phyloP scores from a whole-genome alignment of 35 echinoderm and acorn worm genomes.

The Hemicentrotus pulcherrimus region DNA sequence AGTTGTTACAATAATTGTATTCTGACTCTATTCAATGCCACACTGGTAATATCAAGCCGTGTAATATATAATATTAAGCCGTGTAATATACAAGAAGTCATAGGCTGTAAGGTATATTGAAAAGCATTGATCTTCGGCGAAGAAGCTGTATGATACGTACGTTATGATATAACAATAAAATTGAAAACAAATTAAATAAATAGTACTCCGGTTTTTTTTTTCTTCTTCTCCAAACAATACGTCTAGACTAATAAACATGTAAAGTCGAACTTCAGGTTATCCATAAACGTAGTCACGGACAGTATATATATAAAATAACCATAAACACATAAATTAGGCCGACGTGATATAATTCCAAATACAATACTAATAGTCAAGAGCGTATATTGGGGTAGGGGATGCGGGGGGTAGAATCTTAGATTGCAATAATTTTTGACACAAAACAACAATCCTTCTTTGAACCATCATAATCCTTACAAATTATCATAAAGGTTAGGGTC shows the following conservation, averaged over 20 bases:
- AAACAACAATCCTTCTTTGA: neutral
- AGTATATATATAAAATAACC: neutral
- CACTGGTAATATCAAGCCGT: too few species aligned
- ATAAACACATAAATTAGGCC: neutral
- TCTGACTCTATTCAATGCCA: too few species aligned
- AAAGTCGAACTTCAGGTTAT: neutral
- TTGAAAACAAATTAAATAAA: too few species aligned
- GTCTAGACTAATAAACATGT: neutral
- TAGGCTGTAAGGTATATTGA: too few species aligned
- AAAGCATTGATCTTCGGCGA: too few species aligned
- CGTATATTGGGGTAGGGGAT: neutral
- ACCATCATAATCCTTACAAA: neutral
- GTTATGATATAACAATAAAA: too few species aligned
- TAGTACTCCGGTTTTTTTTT: too few species aligned
- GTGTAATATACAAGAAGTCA: too few species aligned
- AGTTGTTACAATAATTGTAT: too few species aligned
- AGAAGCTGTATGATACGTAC: too few species aligned
- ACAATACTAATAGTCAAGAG: neutral
- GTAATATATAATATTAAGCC: too few species aligned
- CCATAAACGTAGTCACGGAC: neutral
- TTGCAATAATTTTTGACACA: neutral
- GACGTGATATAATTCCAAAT: neutral
- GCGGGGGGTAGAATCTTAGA: neutral
- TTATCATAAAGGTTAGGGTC: neutral
- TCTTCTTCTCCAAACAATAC: neutral